Percentiles rank a stretch among this genome's conserved stretches.
Conservation (phyloP, 2,797 vertebrate genomes). For the Sebastes matsubarae region DNA sequence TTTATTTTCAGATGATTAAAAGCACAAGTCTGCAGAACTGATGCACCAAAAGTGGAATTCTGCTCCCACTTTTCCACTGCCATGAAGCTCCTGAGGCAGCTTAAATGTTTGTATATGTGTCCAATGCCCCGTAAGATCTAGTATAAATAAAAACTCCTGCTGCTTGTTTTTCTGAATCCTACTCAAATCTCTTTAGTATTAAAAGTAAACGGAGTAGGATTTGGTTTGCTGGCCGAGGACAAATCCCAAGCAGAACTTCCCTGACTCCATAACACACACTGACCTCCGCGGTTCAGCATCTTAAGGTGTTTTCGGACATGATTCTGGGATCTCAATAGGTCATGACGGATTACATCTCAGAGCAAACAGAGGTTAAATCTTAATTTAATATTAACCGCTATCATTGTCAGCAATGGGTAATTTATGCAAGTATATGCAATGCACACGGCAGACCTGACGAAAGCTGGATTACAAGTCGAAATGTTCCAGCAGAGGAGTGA, state of each 20-base stretch:
- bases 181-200: slow-evolving; percentile 63
- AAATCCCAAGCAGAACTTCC: slow-evolving; percentile 31
- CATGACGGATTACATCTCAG: too few species aligned
- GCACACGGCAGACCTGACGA: too few species aligned
- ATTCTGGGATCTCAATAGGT: too few species aligned
- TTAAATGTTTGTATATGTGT: slow-evolving; percentile 10
- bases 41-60: not conserved
- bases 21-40: not conserved
- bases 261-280: slow-evolving; percentile 8
- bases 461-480: too few species aligned
- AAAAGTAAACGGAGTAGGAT: slow-evolving; percentile 65
- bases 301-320: slow-evolving; percentile 8
- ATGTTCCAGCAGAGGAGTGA: too few species aligned
- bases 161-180: slow-evolving; percentile 44
- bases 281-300: slow-evolving; percentile 3
- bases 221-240: slow-evolving; percentile 20
- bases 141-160: slow-evolving; percentile 40
- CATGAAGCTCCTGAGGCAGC: not conserved
- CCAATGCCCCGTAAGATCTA: slow-evolving; percentile 1
- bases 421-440: too few species aligned
- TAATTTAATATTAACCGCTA: too few species aligned
- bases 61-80: not conserved
- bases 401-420: too few species aligned
- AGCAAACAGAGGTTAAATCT: too few species aligned
- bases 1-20: not conserved